These are phyloP conservation scores for Pampus argenteus DNA, from an alignment of 2,797 vertebrate species.

Conservation along the genomic window DNA sequence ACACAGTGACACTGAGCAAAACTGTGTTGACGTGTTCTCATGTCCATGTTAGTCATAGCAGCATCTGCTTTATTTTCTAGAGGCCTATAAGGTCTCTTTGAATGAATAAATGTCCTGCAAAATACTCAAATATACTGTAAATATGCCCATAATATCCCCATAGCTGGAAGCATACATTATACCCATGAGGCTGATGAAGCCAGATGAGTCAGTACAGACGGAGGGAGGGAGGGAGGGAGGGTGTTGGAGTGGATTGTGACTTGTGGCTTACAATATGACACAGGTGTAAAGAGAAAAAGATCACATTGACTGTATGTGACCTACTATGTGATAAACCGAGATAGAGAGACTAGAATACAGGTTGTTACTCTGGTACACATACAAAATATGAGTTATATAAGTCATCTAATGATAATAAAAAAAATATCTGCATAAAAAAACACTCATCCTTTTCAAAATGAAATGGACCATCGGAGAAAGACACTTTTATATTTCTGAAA, in stretches of 20 bases:
- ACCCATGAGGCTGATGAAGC: conserved; percentile 1
- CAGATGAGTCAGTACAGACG: background rate
- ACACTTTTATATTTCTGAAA: background rate
- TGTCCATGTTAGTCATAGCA: background rate
- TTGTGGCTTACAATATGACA: background rate
- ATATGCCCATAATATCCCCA: background rate
- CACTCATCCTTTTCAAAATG: background rate
- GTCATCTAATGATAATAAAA: background rate
- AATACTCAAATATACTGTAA: background rate
- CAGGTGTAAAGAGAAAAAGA: background rate
- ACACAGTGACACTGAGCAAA: conserved; percentile 1
- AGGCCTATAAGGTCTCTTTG: background rate
- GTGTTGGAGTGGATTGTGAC: background rate
- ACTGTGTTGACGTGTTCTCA: background rate
- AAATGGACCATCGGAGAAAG: background rate
- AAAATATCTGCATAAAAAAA: background rate
- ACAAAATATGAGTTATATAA: conserved; percentile 2
- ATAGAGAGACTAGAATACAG: background rate
- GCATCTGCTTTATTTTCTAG: background rate
- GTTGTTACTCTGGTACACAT: background rate
- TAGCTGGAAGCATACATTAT: background rate
- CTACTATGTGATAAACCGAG: background rate
- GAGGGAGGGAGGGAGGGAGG: background rate
- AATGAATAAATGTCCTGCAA: background rate
- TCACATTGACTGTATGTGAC: conserved; percentile 1